phyloP scores from a whole-genome alignment of 1,140 invertebrate species.

The Mactra quadrangularis region DNA sequence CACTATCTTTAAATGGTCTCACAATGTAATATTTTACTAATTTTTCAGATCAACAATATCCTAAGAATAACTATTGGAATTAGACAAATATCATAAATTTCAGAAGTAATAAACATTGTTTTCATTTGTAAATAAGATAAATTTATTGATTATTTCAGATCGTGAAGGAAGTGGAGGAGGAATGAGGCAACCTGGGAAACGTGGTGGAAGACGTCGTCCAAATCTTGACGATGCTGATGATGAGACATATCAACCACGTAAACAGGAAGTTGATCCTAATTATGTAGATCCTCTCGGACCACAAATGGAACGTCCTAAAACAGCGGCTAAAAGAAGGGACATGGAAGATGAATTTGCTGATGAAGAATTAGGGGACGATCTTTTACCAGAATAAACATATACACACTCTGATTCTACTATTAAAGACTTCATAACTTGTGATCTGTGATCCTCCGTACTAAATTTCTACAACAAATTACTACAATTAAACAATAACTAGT shows the following conservation, averaged over 20 bases:
- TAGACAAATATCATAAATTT: too few species aligned
- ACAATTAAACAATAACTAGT: too few species aligned
- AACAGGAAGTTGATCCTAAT: slow-evolving; percentile 86
- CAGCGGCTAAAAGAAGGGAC: slow-evolving; percentile 86
- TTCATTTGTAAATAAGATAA: too few species aligned
- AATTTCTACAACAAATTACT: too few species aligned
- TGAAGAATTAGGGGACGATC: slow-evolving; percentile 91
- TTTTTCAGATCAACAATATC: too few species aligned
- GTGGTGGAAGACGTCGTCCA: slow-evolving; percentile 65
- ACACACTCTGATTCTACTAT: too few species aligned
- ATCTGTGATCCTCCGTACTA: too few species aligned
- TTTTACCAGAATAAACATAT: slow-evolving; percentile 89
- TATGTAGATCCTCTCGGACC: slow-evolving; percentile 92
- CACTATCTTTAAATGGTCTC: too few species aligned
- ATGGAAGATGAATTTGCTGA: slow-evolving; percentile 92
- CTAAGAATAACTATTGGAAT: too few species aligned
- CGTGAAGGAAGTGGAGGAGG: slow-evolving; percentile 78
- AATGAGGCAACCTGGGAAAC: slow-evolving; percentile 58
- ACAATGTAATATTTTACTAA: too few species aligned
- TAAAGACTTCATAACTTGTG: too few species aligned
- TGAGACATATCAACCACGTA: slow-evolving; percentile 72
- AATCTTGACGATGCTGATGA: slow-evolving; percentile 79
- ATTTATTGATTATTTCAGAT: slow-evolving; percentile 50
- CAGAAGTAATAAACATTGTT: too few species aligned
- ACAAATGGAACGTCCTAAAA: slow-evolving; percentile 90